phyloP scores from a whole-genome alignment of 2,888 invertebrate species.

The Drosophila maculinotata region DNA sequence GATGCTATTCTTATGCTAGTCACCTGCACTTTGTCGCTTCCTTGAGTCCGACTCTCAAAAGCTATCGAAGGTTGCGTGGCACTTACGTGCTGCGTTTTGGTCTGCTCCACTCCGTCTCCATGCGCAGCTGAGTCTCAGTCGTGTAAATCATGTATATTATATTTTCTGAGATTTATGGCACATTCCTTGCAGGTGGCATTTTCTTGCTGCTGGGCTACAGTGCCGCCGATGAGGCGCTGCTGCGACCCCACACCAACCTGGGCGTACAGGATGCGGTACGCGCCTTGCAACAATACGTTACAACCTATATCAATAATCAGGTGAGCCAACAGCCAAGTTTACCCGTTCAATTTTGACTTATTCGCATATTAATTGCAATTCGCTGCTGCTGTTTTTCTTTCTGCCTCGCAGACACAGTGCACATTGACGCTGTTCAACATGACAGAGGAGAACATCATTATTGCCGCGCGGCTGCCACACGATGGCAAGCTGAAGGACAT shows the following conservation, averaged over 20 bases:
- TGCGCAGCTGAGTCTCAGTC: constrained; percentile 36
- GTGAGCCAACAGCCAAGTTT: constrained; percentile 83
- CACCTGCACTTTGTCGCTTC: constrained; percentile 46
- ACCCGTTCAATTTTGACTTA: constrained; percentile 12
- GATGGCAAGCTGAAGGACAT: constrained; percentile 88
- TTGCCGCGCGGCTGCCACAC: constrained; percentile 91
- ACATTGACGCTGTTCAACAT: constrained; percentile 93
- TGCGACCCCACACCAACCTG: constrained; percentile 92
- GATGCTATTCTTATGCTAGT: constrained; percentile 30
- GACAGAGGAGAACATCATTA: constrained; percentile 94
- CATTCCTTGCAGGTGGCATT: constrained; percentile 88
- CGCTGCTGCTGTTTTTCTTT: background rate
- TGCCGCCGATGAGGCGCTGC: constrained; percentile 93
- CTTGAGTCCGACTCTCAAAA: constrained; percentile 34
- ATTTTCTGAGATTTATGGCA: constrained; percentile 65
- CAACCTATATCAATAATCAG: constrained; percentile 90
- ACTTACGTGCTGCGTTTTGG: constrained; percentile 29
- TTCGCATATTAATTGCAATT: constrained; percentile 49
- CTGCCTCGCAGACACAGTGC: constrained; percentile 91
- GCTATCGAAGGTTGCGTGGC: constrained; percentile 44
- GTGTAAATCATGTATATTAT: constrained; percentile 58
- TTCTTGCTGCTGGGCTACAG: constrained; percentile 96
- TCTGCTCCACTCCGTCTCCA: constrained; percentile 2
- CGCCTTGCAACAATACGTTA: constrained; percentile 92
- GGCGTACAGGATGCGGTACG: constrained; percentile 94